These are phyloP conservation scores for Columba guinea DNA, from an alignment of 2,797 vertebrate genomes.

Conservation along the genomic window DNA sequence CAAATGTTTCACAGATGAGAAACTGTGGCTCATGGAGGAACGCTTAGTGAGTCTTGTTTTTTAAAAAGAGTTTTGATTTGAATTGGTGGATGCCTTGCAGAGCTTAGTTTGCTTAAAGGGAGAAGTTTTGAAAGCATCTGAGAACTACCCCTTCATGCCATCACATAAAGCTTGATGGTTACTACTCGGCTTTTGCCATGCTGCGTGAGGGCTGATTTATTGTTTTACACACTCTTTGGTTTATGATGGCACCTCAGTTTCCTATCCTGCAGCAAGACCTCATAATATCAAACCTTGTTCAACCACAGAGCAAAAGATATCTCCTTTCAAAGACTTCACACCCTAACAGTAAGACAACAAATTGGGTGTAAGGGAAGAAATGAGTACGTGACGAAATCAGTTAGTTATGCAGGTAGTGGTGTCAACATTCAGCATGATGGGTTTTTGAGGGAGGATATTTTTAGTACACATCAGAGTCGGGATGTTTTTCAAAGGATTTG, in stretches of 20 bases:
- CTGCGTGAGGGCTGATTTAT: background rate
- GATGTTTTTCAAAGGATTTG: background rate
- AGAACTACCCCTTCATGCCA: background rate
- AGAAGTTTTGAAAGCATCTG: background rate
- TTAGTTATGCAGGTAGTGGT: background rate
- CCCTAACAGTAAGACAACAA: background rate
- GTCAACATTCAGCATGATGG: background rate
- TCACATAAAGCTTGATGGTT: background rate
- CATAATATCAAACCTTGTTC: background rate
- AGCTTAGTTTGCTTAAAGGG: background rate
- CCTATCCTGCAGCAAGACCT: background rate
- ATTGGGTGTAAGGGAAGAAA: background rate
- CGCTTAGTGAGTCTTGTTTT: background rate
- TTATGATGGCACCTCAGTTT: background rate
- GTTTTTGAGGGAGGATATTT: background rate
- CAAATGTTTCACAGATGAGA: background rate
- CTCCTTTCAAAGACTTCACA: background rate
- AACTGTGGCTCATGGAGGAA: background rate
- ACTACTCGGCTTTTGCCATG: background rate
- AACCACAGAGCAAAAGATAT: background rate
- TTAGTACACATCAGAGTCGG: background rate
- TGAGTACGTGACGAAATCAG: background rate
- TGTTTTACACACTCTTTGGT: background rate
- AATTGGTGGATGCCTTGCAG: background rate
- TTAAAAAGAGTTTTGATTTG: background rate